Conservation (phyloP, 64 coral and sea anemone species). For the Pocillopora damicornis region DNA sequence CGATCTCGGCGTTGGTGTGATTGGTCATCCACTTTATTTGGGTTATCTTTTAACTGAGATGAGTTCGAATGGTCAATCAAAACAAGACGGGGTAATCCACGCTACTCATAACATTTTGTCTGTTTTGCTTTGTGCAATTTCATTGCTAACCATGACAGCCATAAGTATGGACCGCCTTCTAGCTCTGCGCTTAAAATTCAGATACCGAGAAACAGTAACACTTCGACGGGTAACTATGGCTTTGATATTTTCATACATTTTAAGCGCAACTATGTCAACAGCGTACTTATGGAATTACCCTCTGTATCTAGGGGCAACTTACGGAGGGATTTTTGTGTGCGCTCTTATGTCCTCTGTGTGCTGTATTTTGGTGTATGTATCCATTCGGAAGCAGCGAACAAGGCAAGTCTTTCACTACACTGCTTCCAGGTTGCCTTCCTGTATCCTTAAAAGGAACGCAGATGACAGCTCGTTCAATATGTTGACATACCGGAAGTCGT, state of each 20-base stretch:
- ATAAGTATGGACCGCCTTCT: not conserved
- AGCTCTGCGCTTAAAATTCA: not conserved
- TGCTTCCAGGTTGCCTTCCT: not conserved
- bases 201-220: constrained; percentile 1
- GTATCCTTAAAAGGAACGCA: not conserved
- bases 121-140: not conserved
- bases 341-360: not conserved
- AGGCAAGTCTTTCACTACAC: not conserved
- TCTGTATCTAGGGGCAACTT: not conserved
- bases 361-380: not conserved
- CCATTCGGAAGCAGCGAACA: not conserved
- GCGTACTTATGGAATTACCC: not conserved
- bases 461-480: not conserved
- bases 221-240: not conserved
- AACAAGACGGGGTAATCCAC: not conserved
- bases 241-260: not conserved
- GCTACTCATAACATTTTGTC: not conserved
- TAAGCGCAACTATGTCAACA: not conserved
- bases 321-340: not conserved
- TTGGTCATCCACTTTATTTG: not conserved
- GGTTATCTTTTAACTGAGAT: not conserved
- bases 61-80: not conserved
- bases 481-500: not conserved
- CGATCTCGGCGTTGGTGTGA: not conserved
- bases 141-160: not conserved